Percentiles rank a stretch among this genome's conserved stretches.
Evolutionary conservation across 2,113 vertebrate species (phyloP).

Genomic region (Nerophis lumbriciformis): DNA sequence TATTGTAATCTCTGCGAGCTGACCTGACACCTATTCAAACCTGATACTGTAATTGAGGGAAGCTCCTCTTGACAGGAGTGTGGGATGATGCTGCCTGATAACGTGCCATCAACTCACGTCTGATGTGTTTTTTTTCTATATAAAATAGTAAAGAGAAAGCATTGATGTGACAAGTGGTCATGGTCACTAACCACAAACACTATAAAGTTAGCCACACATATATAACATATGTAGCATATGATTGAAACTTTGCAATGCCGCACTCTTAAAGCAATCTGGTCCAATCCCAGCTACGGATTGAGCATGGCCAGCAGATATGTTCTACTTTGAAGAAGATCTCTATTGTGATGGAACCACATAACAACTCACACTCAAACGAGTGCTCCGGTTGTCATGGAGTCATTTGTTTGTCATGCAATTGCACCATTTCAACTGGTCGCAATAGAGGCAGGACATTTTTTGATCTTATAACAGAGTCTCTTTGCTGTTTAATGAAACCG

Average conservation of each 20-base stretch:
- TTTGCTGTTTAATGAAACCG: no score
- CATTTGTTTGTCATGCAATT: no score
- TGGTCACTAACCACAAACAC: constrained; percentile 32
- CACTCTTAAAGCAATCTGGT: not conserved
- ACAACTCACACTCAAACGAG: no score
- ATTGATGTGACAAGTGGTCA: constrained; percentile 39
- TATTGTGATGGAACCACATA: no score
- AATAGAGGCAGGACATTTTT: no score
- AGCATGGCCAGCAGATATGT: not conserved
- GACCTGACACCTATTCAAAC: no score
- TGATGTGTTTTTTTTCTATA: constrained; percentile 53
- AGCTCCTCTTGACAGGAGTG: constrained; percentile 56
- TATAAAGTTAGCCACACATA: not conserved
- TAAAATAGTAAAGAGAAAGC: constrained; percentile 46
- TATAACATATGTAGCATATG: not conserved
- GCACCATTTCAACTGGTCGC: no score
- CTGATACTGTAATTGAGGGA: no score
- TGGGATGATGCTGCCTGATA: constrained; percentile 36
- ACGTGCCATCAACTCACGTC: constrained; percentile 55
- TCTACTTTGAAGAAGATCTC: not conserved
- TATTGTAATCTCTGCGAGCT: no score
- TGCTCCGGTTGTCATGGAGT: no score
- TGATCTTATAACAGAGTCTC: no score
- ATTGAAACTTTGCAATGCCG: not conserved
- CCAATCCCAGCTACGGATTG: not conserved